Evolutionary conservation across 2,888 invertebrate genomes (phyloP).

Genomic region (Penaeus monodon): DNA sequence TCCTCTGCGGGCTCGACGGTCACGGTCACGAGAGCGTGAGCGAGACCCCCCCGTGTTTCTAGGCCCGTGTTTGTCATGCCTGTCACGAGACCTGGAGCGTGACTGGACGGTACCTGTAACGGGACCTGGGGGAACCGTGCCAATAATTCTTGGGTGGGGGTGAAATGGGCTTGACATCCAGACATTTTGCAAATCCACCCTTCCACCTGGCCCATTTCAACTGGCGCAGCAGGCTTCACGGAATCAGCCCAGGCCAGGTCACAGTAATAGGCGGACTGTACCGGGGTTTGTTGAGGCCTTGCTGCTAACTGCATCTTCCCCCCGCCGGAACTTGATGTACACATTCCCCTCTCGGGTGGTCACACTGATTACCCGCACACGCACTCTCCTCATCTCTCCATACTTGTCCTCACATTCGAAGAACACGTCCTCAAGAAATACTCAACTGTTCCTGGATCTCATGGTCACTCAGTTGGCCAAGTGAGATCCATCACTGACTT

Average conservation of each 20-base stretch:
- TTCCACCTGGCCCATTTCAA: conserved; percentile 71
- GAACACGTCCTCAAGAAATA: conserved; percentile 76
- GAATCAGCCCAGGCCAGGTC: conserved; percentile 76
- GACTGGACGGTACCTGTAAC: conserved; percentile 59
- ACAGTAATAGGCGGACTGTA: conserved; percentile 75
- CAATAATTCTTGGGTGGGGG: conserved; percentile 62
- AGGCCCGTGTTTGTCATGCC: not conserved
- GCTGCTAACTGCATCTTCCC: conserved; percentile 76
- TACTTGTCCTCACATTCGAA: conserved; percentile 74
- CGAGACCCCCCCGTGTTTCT: conserved; percentile 42
- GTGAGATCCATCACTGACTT: conserved; percentile 72
- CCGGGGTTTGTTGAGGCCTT: conserved; percentile 74
- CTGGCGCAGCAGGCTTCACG: conserved; percentile 75
- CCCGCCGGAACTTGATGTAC: conserved; percentile 74
- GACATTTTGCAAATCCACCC: conserved; percentile 65
- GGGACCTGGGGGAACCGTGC: conserved; percentile 62
- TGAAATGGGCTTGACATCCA: conserved; percentile 65
- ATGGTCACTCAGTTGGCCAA: conserved; percentile 68
- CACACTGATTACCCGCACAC: conserved; percentile 76
- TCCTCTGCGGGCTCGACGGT: conserved; percentile 62
- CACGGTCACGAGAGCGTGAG: conserved; percentile 60
- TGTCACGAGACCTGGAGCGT: conserved; percentile 58
- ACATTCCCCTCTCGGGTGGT: conserved; percentile 76
- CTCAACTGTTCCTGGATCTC: conserved; percentile 75
- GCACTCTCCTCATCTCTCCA: conserved; percentile 76